Base-by-base conservation (phyloP, 2,888 invertebrate species). In the Amiota mariae region DNA sequence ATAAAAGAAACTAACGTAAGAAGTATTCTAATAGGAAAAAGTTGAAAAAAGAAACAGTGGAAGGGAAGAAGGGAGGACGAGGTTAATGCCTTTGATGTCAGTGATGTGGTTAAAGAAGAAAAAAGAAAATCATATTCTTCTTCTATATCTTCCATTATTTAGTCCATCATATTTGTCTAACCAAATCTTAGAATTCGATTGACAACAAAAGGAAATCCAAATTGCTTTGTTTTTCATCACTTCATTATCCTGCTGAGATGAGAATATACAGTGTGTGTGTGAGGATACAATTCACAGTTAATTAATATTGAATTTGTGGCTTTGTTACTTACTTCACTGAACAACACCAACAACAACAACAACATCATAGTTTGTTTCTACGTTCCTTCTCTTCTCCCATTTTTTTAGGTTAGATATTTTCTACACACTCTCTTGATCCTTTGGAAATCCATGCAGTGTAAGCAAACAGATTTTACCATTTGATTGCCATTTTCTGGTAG, bases 231-330 rank as follows among this genome's bases (percentile, higher is more conserved):
- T 36, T 36, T 36, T 36, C 36, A 36, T 36, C 36, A 36, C 36
- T 36, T 36, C 36, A 36, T 36, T 36, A 36, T 36, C 36, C 36
- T 36, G 36, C 36, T 36, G 36, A 36, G 36, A 36, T 36, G 36
- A 36, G 6, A 36, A 6, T 36, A 24, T 36, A 36, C 6, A 36
- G 8, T 36, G 8, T 54, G 12, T n/a, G n/a, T 11, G 12, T 51
- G 51, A 51, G 54, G 13, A n/a, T 3, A 63, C 63, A 15, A 13
- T 36, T 24, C 51, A n/a, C 24, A 51, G 67, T 68, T 68, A 68
- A 68, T 68, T 68, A 68, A 68, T 68, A 68, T 68, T 68, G 47
- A 47, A 68, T 68, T 68, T 54, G 67, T 12, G 48, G 51, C 54
- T 59, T 59, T 15, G 20, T 20, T 59, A 59, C 57, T 59, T 59